These are phyloP conservation scores for Lethenteron reissneri DNA, from an alignment of 2,113 vertebrate genomes.

Conservation along the genomic window DNA sequence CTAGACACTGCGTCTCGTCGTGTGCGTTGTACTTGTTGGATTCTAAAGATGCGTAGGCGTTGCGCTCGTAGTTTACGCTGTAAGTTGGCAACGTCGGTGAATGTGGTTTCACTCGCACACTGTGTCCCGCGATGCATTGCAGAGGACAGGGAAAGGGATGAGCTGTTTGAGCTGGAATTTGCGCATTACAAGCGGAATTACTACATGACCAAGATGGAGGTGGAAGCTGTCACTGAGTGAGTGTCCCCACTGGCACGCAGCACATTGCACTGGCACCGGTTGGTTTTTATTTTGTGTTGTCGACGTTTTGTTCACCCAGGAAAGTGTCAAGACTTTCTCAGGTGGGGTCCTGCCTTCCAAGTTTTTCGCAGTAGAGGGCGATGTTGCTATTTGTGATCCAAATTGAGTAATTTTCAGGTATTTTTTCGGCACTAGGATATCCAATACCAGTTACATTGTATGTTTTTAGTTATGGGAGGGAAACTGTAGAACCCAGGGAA, in stretches of 20 bases:
- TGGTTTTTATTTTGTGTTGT: neutral
- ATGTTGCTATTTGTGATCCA: neutral
- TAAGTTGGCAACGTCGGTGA: too few relatives aligned
- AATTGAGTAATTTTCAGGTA: neutral
- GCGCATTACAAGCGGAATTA: conserved; percentile 89
- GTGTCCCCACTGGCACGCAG: conserved; percentile 15
- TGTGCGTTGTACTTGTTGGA: too few relatives aligned
- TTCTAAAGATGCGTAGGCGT: too few relatives aligned
- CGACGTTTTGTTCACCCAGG: neutral
- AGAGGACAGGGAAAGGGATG: conserved; percentile 70
- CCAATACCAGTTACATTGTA: too few relatives aligned
- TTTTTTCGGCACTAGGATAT: neutral
- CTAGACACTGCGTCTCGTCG: too few relatives aligned
- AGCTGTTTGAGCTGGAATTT: conserved; percentile 92
- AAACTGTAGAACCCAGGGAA: too few relatives aligned
- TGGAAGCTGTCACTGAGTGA: conserved; percentile 87
- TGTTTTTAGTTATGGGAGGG: too few relatives aligned
- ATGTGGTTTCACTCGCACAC: too few relatives aligned
- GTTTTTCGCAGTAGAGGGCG: neutral
- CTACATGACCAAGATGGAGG: conserved; percentile 92
- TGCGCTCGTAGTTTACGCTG: too few relatives aligned
- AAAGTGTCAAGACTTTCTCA: too few relatives aligned
- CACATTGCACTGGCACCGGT: neutral
- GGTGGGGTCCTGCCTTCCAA: too few relatives aligned
- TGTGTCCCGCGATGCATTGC: neutral